These are phyloP conservation scores for Schizopygopsis malacanthus DNA, from an alignment of 2,797 vertebrate genomes.

Conservation along the genomic window DNA sequence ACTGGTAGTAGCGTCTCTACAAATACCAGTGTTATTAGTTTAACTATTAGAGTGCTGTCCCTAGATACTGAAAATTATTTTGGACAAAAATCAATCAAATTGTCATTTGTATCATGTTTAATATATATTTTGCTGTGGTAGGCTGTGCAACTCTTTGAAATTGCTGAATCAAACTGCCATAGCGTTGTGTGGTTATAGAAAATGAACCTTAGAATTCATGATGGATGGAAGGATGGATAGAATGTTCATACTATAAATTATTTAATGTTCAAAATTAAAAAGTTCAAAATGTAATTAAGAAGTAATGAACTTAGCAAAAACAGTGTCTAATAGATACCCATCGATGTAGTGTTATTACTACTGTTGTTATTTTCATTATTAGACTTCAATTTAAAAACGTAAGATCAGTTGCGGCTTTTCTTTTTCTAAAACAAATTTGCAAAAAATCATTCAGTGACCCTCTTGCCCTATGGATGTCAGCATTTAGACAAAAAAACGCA, in stretches of 20 bases:
- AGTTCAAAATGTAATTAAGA: too few relatives aligned
- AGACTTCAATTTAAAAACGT: background rate
- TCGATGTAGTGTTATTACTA: background rate
- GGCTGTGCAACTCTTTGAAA: background rate
- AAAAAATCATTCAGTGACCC: too few relatives aligned
- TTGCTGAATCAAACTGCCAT: background rate
- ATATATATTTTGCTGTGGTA: background rate
- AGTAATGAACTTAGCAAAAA: too few relatives aligned
- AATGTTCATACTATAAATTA: too few relatives aligned
- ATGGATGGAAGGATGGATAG: too few relatives aligned
- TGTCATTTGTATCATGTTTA: background rate
- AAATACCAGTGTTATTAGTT: background rate
- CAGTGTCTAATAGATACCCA: background rate
- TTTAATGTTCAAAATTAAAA: too few relatives aligned
- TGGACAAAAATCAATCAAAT: background rate
- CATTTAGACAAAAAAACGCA: background rate
- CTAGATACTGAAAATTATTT: background rate
- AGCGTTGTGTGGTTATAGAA: background rate
- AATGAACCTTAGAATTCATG: background rate
- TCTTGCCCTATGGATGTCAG: background rate
- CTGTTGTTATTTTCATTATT: background rate
- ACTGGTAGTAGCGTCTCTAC: background rate
- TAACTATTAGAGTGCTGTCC: background rate
- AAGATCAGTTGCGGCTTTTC: too few relatives aligned
- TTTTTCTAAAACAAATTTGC: too few relatives aligned